A percentile compares a stretch with the other conserved stretches of the same genome.
Evolutionary conservation across 2,797 vertebrate genomes (phyloP).

Genomic region (Pseudochirops corinnae): DNA sequence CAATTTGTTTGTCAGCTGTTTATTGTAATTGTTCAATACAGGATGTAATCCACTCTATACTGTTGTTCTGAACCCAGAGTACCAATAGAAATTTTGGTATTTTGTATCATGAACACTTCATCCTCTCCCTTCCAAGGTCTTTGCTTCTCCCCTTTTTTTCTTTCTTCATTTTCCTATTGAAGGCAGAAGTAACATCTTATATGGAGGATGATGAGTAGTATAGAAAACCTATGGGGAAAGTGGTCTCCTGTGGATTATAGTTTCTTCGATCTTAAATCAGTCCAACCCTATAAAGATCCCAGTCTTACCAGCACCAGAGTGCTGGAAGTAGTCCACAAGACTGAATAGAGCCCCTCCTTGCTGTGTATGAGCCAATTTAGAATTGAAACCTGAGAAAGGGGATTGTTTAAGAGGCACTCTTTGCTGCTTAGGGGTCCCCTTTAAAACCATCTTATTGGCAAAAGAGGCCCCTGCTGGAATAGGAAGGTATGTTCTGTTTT

Average conservation of each 20-base stretch:
- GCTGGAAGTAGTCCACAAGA: background rate
- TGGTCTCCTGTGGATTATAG: background rate
- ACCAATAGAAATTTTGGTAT: background rate
- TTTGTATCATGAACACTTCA: background rate
- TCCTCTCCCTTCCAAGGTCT: background rate
- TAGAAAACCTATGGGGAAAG: background rate
- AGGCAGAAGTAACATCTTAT: background rate
- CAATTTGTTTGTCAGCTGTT: background rate
- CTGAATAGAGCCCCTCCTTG: background rate
- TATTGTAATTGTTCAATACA: background rate
- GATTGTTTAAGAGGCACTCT: conserved; percentile 5
- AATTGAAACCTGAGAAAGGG: conserved; percentile 18
- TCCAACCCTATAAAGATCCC: background rate
- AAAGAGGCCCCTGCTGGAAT: conserved; percentile 79
- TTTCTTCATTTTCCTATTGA: background rate
- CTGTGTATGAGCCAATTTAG: background rate
- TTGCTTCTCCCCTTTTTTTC: background rate
- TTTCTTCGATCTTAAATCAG: conserved; percentile 18
- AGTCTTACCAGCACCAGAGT: background rate
- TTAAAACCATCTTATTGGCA: conserved; percentile 60
- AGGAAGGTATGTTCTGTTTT: conserved; percentile 80
- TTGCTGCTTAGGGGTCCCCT: conserved; percentile 64
- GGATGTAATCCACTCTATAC: background rate
- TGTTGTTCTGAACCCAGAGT: background rate
- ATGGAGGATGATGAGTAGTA: background rate